A percentile compares a stretch with the other conserved stretches of the same genome.
phyloP scores from a whole-genome alignment of 2,797 vertebrate genomes.

The Brachymystax lenok region DNA sequence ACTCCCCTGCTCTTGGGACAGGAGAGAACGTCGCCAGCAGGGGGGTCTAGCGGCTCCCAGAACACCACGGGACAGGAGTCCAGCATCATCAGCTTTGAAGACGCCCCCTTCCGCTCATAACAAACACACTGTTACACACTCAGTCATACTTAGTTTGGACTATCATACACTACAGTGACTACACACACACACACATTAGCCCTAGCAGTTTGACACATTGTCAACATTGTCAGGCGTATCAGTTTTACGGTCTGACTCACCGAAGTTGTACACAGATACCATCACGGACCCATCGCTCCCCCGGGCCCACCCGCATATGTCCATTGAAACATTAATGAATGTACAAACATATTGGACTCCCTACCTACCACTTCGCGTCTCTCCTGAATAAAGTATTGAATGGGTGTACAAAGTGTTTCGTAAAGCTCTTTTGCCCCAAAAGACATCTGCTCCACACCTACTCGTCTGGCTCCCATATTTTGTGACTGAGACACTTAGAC shows the following conservation, averaged over 20 bases:
- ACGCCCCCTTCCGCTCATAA: constrained; percentile 86
- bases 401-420: constrained; percentile 54
- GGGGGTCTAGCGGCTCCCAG: constrained; percentile 52
- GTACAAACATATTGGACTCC: constrained; percentile 36
- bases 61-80: constrained; percentile 79
- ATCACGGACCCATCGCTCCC: constrained; percentile 29
- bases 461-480: background rate
- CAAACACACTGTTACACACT: constrained; percentile 33
- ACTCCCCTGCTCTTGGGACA: constrained; percentile 71
- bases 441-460: background rate
- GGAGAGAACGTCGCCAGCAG: constrained; percentile 54
- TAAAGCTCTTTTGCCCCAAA: constrained; percentile 33
- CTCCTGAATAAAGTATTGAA: constrained; percentile 62
- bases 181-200: constrained; percentile 26
- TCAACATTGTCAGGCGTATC: constrained; percentile 23
- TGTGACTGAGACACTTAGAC: constrained; percentile 10
- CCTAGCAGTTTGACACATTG: constrained; percentile 22
- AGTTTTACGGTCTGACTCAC: constrained; percentile 2
- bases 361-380: constrained; percentile 44
- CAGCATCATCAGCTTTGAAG: constrained; percentile 92
- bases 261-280: background rate
- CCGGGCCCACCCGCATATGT: constrained; percentile 20
- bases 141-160: constrained; percentile 36
- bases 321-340: constrained; percentile 13
- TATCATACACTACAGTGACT: constrained; percentile 32